Percentiles rank a stretch among this genome's conserved stretches.
Evolutionary conservation across 2,888 invertebrate species (phyloP).

Genomic region (Steromphala cineraria): DNA sequence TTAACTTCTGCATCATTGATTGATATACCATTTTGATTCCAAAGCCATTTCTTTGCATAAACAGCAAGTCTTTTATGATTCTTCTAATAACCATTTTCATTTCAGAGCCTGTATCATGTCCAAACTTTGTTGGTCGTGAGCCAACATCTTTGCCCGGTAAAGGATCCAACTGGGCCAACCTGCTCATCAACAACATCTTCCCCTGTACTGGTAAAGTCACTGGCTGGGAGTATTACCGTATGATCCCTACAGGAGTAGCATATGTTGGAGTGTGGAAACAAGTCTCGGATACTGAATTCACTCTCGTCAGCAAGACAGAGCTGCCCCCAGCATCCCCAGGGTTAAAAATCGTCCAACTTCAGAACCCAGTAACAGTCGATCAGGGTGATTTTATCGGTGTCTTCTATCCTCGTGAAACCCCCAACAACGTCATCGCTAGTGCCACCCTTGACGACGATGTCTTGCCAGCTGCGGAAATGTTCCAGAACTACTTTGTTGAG

Average conservation of each 20-base stretch:
- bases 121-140: slow-evolving; percentile 60
- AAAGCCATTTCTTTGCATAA: too few relatives aligned
- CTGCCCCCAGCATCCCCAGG: slow-evolving; percentile 58
- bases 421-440: slow-evolving; percentile 63
- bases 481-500: slow-evolving; percentile 61
- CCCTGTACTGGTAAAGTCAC: slow-evolving; percentile 66
- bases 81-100: background rate
- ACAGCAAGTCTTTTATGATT: too few relatives aligned
- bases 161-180: slow-evolving; percentile 63
- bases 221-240: slow-evolving; percentile 66
- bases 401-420: slow-evolving; percentile 57
- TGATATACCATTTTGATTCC: too few relatives aligned
- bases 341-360: slow-evolving; percentile 42
- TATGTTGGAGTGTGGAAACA: slow-evolving; percentile 69
- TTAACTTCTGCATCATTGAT: too few relatives aligned
- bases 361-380: slow-evolving; percentile 54
- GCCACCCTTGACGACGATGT: slow-evolving; percentile 48
- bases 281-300: slow-evolving; percentile 53
- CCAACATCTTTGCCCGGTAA: slow-evolving; percentile 55
- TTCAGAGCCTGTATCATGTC: slow-evolving; percentile 53
- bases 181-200: slow-evolving; percentile 71
- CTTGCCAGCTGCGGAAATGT: slow-evolving; percentile 54
- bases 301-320: slow-evolving; percentile 56
- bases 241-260: slow-evolving; percentile 52
- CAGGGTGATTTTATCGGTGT: slow-evolving; percentile 72